phyloP scores from a whole-genome alignment of 2,888 invertebrate genomes.

The Hemicrepidius hirtus region DNA sequence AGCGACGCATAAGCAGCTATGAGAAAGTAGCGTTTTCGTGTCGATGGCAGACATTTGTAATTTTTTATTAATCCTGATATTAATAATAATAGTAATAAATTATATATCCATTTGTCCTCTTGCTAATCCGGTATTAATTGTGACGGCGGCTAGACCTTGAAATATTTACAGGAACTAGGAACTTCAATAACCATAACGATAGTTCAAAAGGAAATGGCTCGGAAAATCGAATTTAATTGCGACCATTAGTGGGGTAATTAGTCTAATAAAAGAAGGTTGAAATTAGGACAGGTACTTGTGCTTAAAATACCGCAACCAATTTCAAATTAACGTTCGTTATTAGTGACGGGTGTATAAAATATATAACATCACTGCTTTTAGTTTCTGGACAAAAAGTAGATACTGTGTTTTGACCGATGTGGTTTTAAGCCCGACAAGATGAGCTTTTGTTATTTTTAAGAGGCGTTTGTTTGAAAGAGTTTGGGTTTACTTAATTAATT shows the following conservation, averaged over 20 bases:
- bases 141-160: no score
- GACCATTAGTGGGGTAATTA: constrained; percentile 14
- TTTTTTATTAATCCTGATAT: no score
- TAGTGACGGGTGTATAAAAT: constrained; percentile 2
- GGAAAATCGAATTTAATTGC: constrained; percentile 27
- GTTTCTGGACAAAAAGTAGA: constrained; percentile 3
- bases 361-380: constrained; percentile 2
- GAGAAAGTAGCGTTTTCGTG: no score
- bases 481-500: no score
- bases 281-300: constrained; percentile 7
- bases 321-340: constrained; percentile 22
- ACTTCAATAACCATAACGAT: background rate
- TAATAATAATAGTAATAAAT: no score
- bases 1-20: no score
- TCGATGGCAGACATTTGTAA: no score
- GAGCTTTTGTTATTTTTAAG: background rate
- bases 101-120: no score
- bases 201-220: constrained; percentile 6
- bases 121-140: no score
- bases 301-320: constrained; percentile 14
- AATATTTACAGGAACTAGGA: background rate
- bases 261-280: constrained; percentile 14
- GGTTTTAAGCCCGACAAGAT: background rate
- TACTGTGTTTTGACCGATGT: background rate
- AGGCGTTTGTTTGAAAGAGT: background rate